Conservation (phyloP, 1,140 invertebrate species). For the Neelides sp. region DNA sequence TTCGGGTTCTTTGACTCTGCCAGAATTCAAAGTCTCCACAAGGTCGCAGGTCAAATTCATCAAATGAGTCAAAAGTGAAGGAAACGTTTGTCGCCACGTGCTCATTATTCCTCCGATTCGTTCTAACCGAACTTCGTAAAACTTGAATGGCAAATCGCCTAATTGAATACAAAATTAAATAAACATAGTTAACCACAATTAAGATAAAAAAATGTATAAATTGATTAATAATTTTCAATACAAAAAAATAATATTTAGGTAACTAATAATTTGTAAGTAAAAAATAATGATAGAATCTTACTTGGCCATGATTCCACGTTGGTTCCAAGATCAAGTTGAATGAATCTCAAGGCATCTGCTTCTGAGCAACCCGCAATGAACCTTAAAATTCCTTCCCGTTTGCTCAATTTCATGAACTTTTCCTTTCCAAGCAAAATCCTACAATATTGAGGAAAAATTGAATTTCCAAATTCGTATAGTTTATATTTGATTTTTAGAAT, state of each 20-base stretch:
- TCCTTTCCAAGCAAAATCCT: conserved; percentile 19
- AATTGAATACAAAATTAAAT: no score
- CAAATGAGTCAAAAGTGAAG: neutral
- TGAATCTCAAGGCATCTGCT: conserved; percentile 8
- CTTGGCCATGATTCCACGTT: no score
- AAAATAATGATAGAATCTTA: neutral
- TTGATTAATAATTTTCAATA: neutral
- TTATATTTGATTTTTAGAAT: neutral
- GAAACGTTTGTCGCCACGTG: conserved; percentile 1
- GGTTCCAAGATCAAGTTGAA: neutral
- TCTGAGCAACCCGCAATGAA: conserved; percentile 12
- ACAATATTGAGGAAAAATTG: neutral
- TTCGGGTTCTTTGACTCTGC: neutral
- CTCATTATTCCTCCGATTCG: conserved; percentile 1
- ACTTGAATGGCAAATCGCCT: no score
- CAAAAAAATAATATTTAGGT: neutral
- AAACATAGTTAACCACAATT: no score
- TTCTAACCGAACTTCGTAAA: conserved; percentile 1
- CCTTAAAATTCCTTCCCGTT: conserved; percentile 5
- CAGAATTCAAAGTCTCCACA: neutral
- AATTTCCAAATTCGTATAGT: neutral
- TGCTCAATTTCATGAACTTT: conserved; percentile 6
- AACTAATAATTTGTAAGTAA: neutral
- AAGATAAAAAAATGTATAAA: neutral
- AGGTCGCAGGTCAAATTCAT: conserved; percentile 3